Evolutionary conservation across 92 coral and sea anemone species (phyloP).

Genomic region (Zoanthus gigantus): DNA sequence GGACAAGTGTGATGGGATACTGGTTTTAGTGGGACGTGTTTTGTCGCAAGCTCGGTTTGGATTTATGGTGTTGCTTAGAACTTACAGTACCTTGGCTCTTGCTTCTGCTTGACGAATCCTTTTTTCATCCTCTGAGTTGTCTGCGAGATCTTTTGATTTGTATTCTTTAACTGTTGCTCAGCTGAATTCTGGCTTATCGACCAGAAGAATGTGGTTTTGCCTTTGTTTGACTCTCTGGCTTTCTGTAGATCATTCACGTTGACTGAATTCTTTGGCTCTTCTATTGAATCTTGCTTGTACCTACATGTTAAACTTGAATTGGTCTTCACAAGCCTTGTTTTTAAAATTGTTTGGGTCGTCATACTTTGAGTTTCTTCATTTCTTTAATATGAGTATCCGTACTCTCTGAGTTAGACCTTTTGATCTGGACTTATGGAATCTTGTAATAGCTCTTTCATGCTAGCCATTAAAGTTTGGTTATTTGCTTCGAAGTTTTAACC

Average conservation of each 20-base stretch:
- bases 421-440: constrained; percentile 22
- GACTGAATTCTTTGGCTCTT: background rate
- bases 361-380: constrained; percentile 21
- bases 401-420: constrained; percentile 4
- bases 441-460: constrained; percentile 30
- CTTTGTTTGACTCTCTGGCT: constrained; percentile 19
- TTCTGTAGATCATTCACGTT: background rate
- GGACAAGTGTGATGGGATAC: background rate
- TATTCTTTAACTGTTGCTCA: constrained; percentile 40
- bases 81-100: constrained; percentile 46
- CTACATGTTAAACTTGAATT: constrained; percentile 29
- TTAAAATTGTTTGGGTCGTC: constrained; percentile 27
- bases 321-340: constrained; percentile 38
- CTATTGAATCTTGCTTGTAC: constrained; percentile 21
- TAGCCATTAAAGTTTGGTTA: constrained; percentile 10
- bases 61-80: background rate
- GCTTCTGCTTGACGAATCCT: constrained; percentile 46
- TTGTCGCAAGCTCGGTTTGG: background rate
- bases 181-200: constrained; percentile 15
- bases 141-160: constrained; percentile 33
- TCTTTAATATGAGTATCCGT: constrained; percentile 36
- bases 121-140: constrained; percentile 52
- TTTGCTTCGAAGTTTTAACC: constrained; percentile 5
- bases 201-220: constrained; percentile 12
- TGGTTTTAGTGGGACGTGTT: background rate